Evolutionary conservation across 2,113 vertebrate genomes (phyloP), one percentile per base, ranked within the genome.

Genomic region (Campylomormyrus numenius): DNA sequence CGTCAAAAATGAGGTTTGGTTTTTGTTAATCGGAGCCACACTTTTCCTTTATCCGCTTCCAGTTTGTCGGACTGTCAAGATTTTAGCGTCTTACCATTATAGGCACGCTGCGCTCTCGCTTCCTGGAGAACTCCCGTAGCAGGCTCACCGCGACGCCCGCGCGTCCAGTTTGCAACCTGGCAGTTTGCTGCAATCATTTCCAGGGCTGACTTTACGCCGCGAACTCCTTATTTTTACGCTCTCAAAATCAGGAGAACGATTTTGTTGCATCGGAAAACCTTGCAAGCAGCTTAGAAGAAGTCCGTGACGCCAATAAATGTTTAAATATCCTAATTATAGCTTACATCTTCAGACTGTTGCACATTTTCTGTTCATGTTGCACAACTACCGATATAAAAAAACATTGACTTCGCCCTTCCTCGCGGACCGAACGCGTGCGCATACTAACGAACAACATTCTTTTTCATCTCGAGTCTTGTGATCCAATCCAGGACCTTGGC

Each of bases 171-270:
- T 92, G 93, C 92, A 92, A 91, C 89, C 93, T 94, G 93, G 93
- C 90, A 85, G 92, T 94, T 95, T 94, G 94, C 94, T 95, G 95
- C 95, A 94, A 85, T 93, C 94, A 95, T 95, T 93, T 94, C 95
- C 94, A 77, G 91, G 94, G 92, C 95, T 95, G 95, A 96, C 96
- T 95, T 93, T 93, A 94, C 91, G 93, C 66, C 93, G 94, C 95
- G 94, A 96, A 95, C 94, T 96, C 95, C 96, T 91, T 93, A 89
- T 50, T 53, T 50, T 90, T 85, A 92, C 94, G 92, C 89, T 92
- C 92, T 53, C 27, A 53, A 31, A 56, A 35, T 56, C 85, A 56
- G 48, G 50, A 92, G 88, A 92, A 90, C 83, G 86, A 89, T 70
- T 85, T 90, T 91, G 89, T 49, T 10, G 21, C 50, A 35, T 87